Conservation (phyloP, 2,888 invertebrate genomes). For the Platycnemis pennipes region DNA sequence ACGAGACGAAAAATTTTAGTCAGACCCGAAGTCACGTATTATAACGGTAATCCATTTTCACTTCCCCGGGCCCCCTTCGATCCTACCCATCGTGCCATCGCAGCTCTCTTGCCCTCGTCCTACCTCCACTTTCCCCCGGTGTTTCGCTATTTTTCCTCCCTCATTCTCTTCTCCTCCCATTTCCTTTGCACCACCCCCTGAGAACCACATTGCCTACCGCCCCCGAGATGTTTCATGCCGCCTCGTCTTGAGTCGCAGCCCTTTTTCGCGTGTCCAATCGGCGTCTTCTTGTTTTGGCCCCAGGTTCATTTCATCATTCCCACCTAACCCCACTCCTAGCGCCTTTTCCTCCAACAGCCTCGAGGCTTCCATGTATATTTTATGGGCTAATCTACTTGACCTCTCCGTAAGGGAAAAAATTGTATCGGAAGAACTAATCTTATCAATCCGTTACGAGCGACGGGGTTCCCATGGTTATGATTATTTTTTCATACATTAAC, state of each 20-base stretch:
- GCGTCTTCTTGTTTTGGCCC: conserved; percentile 26
- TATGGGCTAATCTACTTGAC: conserved; percentile 32
- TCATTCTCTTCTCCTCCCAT: background rate
- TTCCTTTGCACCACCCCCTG: background rate
- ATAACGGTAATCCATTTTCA: conserved; percentile 16
- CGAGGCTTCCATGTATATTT: conserved; percentile 1
- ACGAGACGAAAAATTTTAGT: conserved; percentile 28
- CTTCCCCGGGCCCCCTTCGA: background rate
- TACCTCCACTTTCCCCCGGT: background rate
- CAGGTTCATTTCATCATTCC: conserved; percentile 4
- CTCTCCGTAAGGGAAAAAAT: background rate
- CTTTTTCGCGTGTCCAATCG: conserved; percentile 11
- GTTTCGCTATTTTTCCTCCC: background rate
- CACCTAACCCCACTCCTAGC: background rate
- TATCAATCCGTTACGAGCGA: conserved; percentile 29
- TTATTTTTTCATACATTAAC: conserved; percentile 11
- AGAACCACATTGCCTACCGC: background rate
- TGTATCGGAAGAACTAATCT: conserved; percentile 6
- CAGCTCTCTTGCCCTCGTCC: background rate
- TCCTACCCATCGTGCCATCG: background rate
- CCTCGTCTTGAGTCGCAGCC: background rate
- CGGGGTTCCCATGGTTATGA: conserved; percentile 3
- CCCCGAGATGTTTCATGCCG: background rate
- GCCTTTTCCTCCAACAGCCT: background rate
- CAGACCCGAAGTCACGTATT: background rate